phyloP scores from a whole-genome alignment of 2,113 vertebrate species.

The Calyptomena viridis region DNA sequence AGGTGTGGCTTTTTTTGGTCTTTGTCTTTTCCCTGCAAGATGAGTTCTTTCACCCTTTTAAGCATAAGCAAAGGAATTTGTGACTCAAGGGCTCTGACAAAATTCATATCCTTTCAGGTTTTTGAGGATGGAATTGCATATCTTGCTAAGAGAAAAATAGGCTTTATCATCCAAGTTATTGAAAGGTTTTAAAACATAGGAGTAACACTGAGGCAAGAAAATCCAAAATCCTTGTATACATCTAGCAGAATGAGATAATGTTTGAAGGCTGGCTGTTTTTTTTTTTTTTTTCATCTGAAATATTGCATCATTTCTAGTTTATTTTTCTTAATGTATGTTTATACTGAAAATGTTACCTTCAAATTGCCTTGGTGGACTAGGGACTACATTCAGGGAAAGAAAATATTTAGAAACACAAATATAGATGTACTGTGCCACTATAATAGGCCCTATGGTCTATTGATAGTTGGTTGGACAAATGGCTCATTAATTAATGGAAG shows the following conservation, averaged over 20 bases:
- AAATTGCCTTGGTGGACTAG: background rate
- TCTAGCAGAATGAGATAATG: background rate
- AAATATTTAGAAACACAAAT: background rate
- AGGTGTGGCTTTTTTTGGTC: constrained; percentile 42
- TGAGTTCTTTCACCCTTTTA: background rate
- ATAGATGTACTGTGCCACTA: background rate
- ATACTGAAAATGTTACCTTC: background rate
- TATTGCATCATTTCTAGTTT: background rate
- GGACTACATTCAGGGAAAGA: background rate
- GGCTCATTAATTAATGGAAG: background rate
- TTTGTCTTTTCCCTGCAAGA: constrained; percentile 46
- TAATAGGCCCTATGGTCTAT: background rate
- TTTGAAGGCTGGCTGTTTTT: background rate
- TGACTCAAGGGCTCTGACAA: background rate
- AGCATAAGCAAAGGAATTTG: constrained; percentile 3
- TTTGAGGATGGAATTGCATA: background rate
- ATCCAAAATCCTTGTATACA: background rate
- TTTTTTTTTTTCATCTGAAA: background rate
- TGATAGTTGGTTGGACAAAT: background rate
- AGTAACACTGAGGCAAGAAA: background rate
- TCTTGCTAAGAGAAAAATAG: background rate
- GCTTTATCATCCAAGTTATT: background rate
- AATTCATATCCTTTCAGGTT: background rate
- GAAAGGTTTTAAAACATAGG: background rate
- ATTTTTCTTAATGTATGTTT: background rate